phyloP scores from a whole-genome alignment of 2,113 vertebrate species.

The Gnathonemus echidnorhynchus region DNA sequence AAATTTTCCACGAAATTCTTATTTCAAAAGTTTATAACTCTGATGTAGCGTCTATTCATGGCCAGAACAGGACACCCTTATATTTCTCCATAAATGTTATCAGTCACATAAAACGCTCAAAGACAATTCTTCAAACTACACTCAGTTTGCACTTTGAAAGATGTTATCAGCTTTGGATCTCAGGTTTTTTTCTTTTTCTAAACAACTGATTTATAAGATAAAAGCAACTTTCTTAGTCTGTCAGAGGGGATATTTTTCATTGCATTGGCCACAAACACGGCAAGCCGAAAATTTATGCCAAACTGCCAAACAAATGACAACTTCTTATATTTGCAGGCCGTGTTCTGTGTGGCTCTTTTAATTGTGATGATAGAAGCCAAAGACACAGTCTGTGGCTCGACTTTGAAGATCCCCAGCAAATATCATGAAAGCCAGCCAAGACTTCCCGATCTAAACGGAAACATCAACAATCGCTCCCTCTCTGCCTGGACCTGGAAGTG shows the following conservation, averaged over 20 bases:
- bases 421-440: not conserved
- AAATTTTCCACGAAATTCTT: not conserved
- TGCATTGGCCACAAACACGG: not conserved
- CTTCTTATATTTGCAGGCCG: slow-evolving; percentile 31
- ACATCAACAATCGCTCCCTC: slow-evolving; percentile 52
- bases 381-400: slow-evolving; percentile 1
- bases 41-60: not conserved
- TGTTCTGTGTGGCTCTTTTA: slow-evolving; percentile 35
- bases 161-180: not conserved
- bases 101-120: not conserved
- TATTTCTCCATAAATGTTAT: not conserved
- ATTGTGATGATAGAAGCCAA: slow-evolving; percentile 15
- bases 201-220: not conserved
- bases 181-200: not conserved
- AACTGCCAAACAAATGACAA: not conserved
- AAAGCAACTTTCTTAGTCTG: not conserved
- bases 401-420: slow-evolving; percentile 17
- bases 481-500: slow-evolving; percentile 60
- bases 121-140: not conserved
- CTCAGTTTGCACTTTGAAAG: not conserved
- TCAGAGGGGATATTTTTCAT: not conserved
- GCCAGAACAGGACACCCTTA: not conserved
- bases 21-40: not conserved
- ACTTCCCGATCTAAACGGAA: slow-evolving; percentile 24
- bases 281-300: not conserved